Conservation (phyloP, 2,797 vertebrate genomes). For the Synanceia verrucosa region DNA sequence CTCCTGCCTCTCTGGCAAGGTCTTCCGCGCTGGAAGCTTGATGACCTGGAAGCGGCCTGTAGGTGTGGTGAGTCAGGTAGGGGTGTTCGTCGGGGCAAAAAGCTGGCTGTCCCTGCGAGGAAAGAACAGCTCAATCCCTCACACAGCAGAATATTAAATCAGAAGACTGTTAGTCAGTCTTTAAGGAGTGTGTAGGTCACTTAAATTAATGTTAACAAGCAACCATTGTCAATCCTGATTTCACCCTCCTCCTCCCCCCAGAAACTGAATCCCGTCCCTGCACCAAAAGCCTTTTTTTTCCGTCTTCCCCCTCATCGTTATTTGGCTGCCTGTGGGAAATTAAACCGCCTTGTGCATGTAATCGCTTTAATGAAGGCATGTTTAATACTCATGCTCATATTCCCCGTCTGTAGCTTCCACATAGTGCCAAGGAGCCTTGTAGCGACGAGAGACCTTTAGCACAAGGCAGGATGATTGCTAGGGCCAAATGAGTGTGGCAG, state of each 20-base stretch:
- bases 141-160: constrained; percentile 51
- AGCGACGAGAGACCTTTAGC: constrained; percentile 85
- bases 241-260: background rate
- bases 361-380: constrained; percentile 84
- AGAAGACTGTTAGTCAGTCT: constrained; percentile 63
- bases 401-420: constrained; percentile 75
- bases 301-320: constrained; percentile 59
- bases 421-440: constrained; percentile 80
- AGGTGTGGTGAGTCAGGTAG: constrained; percentile 85
- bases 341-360: constrained; percentile 70
- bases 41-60: constrained; percentile 83
- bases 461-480: constrained; percentile 78
- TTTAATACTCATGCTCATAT: constrained; percentile 80
- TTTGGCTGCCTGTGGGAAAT: constrained; percentile 77
- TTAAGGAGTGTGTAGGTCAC: constrained; percentile 46
- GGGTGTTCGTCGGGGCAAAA: constrained; percentile 60
- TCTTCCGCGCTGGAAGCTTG: constrained; percentile 71
- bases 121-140: constrained; percentile 59
- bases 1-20: constrained; percentile 78
- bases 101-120: constrained; percentile 70
- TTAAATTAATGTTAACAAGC: constrained; percentile 69
- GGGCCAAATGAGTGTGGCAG: constrained; percentile 81
- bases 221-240: constrained; percentile 36
- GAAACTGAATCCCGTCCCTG: constrained; percentile 25
- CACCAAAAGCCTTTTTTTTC: constrained; percentile 18